A percentile compares a stretch with the other conserved stretches of the same genome.
phyloP scores from a whole-genome alignment of 2,797 vertebrate genomes.

The Melanotaenia boesemani region DNA sequence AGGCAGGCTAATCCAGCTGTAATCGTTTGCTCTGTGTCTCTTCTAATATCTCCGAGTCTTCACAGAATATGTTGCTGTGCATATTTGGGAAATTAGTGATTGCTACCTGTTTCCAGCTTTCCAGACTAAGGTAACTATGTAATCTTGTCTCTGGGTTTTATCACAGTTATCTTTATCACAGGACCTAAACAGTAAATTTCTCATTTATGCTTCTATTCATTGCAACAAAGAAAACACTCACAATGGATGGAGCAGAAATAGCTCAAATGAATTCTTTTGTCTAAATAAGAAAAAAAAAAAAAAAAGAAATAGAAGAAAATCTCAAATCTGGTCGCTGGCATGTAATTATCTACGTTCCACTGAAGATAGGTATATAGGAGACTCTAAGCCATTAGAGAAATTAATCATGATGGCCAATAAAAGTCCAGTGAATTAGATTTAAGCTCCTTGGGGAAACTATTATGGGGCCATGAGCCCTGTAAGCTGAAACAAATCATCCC shows the following conservation, averaged over 20 bases:
- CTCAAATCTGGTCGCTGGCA: conserved; percentile 31
- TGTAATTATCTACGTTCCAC: conserved; percentile 47
- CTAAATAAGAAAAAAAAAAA: conserved; percentile 27
- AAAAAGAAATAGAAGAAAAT: background rate
- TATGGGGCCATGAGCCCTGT: conserved; percentile 62
- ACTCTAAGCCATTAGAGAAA: conserved; percentile 59
- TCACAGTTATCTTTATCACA: too few relatives aligned
- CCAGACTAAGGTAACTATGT: conserved; percentile 15
- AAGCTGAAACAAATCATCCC: conserved; percentile 66
- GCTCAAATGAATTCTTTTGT: conserved; percentile 1
- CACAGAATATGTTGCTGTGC: background rate
- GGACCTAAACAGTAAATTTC: conserved; percentile 7
- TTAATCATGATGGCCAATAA: conserved; percentile 65
- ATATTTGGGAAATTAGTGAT: background rate
- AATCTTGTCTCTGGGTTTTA: background rate
- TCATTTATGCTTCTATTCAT: background rate
- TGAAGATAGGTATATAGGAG: conserved; percentile 38
- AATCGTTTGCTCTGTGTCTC: conserved; percentile 4
- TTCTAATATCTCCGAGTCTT: background rate
- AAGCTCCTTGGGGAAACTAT: conserved; percentile 62
- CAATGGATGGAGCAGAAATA: background rate
- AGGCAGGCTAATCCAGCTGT: conserved; percentile 8
- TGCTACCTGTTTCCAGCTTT: background rate
- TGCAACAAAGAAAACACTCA: background rate
- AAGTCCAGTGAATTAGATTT: conserved; percentile 63